Evolutionary conservation across 1,140 invertebrate species (phyloP).

Genomic region (Pygmarrhopalites habei): DNA sequence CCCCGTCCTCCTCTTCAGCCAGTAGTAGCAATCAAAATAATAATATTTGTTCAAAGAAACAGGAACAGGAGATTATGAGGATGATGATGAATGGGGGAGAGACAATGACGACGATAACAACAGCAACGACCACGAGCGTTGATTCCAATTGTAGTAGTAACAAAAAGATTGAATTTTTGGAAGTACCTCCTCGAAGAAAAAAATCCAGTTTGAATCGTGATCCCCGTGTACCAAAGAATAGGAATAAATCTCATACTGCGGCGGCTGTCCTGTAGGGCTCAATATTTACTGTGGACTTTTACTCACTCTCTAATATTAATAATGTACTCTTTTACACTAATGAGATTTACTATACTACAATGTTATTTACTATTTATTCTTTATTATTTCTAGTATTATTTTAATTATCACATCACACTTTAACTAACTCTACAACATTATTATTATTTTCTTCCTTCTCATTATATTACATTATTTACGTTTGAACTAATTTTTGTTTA

Average conservation of each 20-base stretch:
- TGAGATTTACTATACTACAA: not conserved
- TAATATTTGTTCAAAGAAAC: no score
- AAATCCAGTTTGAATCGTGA: constrained; percentile 24
- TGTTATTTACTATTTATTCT: not conserved
- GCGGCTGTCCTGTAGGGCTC: not conserved
- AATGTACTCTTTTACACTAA: not conserved
- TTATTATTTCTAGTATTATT: not conserved
- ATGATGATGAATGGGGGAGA: no score
- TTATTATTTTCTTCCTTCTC: no score
- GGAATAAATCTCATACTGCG: constrained; percentile 1
- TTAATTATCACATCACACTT: not conserved
- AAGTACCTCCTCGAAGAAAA: constrained; percentile 27
- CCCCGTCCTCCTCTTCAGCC: not conserved
- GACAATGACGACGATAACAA: no score
- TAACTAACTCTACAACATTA: no score
- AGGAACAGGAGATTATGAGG: no score
- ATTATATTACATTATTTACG: no score
- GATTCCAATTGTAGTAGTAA: not conserved
- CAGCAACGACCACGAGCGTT: not conserved
- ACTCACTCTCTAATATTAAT: not conserved
- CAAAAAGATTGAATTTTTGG: constrained; percentile 24
- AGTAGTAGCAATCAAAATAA: no score
- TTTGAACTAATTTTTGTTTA: no score
- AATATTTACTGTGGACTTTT: not conserved
- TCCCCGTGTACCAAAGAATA: constrained; percentile 24